Percentiles rank a stretch among this genome's conserved stretches.
These are phyloP conservation scores for Mugil cephalus DNA, from an alignment of 2,113 vertebrate species.

Conservation along the genomic window DNA sequence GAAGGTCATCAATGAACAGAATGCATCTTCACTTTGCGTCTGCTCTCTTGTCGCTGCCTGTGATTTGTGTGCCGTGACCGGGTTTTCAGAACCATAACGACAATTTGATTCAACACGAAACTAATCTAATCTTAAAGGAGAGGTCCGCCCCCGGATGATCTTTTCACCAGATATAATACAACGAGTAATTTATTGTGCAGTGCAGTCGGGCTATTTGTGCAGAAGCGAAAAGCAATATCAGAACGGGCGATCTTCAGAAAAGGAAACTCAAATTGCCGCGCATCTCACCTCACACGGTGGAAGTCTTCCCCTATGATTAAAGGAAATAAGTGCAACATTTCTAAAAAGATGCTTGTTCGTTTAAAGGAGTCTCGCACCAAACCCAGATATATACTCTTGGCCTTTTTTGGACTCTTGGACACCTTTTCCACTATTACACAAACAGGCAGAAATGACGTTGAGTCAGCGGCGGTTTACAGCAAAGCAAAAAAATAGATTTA, in stretches of 20 bases:
- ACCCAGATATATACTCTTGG: slow-evolving; percentile 7
- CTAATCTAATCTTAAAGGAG: slow-evolving; percentile 33
- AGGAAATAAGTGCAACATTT: neutral
- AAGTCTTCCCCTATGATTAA: neutral
- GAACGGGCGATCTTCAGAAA: slow-evolving; percentile 21
- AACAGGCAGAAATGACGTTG: slow-evolving; percentile 19
- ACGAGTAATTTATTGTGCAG: slow-evolving; percentile 45
- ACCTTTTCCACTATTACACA: slow-evolving; percentile 25
- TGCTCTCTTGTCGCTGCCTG: neutral
- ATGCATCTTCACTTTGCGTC: neutral
- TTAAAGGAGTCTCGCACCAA: neutral
- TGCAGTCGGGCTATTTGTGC: slow-evolving; percentile 35
- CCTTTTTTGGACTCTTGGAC: slow-evolving; percentile 15
- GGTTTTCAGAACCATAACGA: slow-evolving; percentile 19
- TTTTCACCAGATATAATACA: slow-evolving; percentile 31
- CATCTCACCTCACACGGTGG: neutral
- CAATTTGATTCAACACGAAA: slow-evolving; percentile 26
- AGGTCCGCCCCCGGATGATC: slow-evolving; percentile 29
- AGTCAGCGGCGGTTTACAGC: neutral
- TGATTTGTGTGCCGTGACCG: neutral
- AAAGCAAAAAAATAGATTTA: slow-evolving; percentile 19
- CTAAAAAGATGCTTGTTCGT: slow-evolving; percentile 5
- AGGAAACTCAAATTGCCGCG: slow-evolving; percentile 19
- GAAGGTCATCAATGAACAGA: neutral
- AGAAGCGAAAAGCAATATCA: slow-evolving; percentile 17